A percentile compares a stretch with the other conserved stretches of the same genome.
These are phyloP conservation scores for Drosophila parabipectinata DNA, from an alignment of 1,140 invertebrate genomes.

Conservation along the genomic window DNA sequence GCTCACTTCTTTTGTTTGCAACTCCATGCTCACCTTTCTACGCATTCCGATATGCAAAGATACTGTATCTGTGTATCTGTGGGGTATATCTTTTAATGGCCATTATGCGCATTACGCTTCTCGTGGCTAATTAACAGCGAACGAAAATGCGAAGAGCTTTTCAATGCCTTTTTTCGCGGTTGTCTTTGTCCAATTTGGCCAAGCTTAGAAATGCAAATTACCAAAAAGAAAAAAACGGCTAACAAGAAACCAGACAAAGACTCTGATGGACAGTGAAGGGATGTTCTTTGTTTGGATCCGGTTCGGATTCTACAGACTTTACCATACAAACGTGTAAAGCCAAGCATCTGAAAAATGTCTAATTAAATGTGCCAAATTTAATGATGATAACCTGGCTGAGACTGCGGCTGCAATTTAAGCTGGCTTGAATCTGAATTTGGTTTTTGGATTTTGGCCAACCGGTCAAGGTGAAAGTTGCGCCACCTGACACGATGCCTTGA, in stretches of 20 bases:
- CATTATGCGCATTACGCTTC: constrained; percentile 58
- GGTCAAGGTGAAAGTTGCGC: constrained; percentile 79
- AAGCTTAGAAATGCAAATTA: constrained; percentile 75
- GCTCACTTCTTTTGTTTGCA: constrained; percentile 45
- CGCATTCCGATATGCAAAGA: constrained; percentile 26
- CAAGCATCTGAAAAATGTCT: constrained; percentile 37
- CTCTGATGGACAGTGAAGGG: constrained; percentile 68
- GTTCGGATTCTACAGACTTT: constrained; percentile 11
- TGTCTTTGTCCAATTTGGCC: constrained; percentile 57
- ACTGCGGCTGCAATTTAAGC: constrained; percentile 26
- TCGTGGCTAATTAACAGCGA: constrained; percentile 65
- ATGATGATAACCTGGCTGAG: constrained; percentile 53
- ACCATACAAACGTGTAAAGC: background rate
- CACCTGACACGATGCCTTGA: constrained; percentile 60
- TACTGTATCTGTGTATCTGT: constrained; percentile 5
- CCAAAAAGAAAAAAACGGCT: constrained; percentile 16
- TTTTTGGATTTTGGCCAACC: constrained; percentile 52
- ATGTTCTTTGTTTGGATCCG: constrained; percentile 68
- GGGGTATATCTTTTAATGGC: constrained; percentile 44
- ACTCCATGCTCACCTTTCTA: constrained; percentile 25
- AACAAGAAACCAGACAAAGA: constrained; percentile 15
- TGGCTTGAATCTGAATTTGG: constrained; percentile 15
- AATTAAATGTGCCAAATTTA: constrained; percentile 63
- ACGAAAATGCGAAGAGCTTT: constrained; percentile 52
- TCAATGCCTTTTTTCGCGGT: constrained; percentile 47